These are phyloP conservation scores for Nomada lathburiana DNA, from an alignment of 2,888 invertebrate genomes.

Conservation along the genomic window DNA sequence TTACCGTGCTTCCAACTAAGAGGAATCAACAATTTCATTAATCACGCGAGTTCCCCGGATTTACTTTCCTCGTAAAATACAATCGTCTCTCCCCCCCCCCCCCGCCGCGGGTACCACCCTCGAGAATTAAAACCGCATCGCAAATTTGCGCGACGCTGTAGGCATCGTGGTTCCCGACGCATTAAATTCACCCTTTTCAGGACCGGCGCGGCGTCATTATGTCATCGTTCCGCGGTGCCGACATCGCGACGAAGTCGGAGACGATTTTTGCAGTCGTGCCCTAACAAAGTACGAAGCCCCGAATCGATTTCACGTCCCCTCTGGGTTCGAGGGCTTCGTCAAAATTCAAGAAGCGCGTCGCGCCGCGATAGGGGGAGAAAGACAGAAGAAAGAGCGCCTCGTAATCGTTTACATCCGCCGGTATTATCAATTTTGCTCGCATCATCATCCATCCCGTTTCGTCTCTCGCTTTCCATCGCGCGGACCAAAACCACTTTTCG, in stretches of 20 bases:
- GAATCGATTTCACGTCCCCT: slow-evolving; percentile 67
- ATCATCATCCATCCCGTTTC: slow-evolving; percentile 68
- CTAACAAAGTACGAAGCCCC: slow-evolving; percentile 68
- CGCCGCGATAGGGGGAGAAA: neutral
- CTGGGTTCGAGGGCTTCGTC: slow-evolving; percentile 41
- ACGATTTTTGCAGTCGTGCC: slow-evolving; percentile 68
- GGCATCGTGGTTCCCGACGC: slow-evolving; percentile 72
- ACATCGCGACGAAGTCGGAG: slow-evolving; percentile 60
- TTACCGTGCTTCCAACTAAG: no score
- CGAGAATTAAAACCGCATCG: neutral
- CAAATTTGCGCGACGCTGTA: slow-evolving; percentile 26
- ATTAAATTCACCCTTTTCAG: slow-evolving; percentile 67
- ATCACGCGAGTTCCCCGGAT: no score
- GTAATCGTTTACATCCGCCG: slow-evolving; percentile 79
- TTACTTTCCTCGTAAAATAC: no score
- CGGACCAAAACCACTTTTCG: slow-evolving; percentile 21
- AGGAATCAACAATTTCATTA: no score
- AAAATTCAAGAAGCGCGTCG: slow-evolving; percentile 55
- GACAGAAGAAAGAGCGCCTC: slow-evolving; percentile 44
- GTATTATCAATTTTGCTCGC: slow-evolving; percentile 80
- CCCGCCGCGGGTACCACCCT: neutral
- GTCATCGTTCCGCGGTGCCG: slow-evolving; percentile 76
- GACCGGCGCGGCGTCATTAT: slow-evolving; percentile 69
- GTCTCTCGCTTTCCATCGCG: slow-evolving; percentile 62
- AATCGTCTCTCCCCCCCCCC: no score